A percentile compares a stretch with the other conserved stretches of the same genome.
Evolutionary conservation across 2,888 invertebrate species (phyloP).

Genomic region (Parapristionchus giblindavisi): DNA sequence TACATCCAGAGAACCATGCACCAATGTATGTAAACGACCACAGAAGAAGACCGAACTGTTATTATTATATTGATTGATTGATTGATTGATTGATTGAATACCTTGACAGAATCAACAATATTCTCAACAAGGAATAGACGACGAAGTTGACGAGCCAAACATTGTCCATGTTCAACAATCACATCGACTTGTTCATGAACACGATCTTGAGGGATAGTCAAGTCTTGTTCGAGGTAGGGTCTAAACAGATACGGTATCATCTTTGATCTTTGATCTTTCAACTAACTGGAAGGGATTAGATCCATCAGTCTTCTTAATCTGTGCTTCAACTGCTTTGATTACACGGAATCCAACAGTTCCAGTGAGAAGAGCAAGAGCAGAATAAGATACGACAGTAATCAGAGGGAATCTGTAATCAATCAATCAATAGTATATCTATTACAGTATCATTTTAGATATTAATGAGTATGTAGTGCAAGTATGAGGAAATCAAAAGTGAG

Average conservation of each 20-base stretch:
- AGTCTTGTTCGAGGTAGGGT: slow-evolving; percentile 83
- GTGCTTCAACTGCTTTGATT: slow-evolving; percentile 59
- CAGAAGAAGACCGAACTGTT: slow-evolving; percentile 91
- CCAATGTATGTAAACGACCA: slow-evolving; percentile 98
- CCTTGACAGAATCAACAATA: slow-evolving; percentile 82
- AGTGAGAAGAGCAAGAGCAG: slow-evolving; percentile 84
- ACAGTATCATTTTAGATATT: no score
- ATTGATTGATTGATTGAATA: no score
- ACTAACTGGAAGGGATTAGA: slow-evolving; percentile 97
- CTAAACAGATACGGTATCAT: slow-evolving; percentile 52
- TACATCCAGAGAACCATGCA: slow-evolving; percentile 99
- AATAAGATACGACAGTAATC: slow-evolving; percentile 83
- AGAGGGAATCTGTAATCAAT: slow-evolving; percentile 53
- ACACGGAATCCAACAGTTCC: slow-evolving; percentile 88
- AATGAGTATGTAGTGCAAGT: no score
- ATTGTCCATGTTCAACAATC: slow-evolving; percentile 87
- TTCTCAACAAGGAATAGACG: slow-evolving; percentile 95
- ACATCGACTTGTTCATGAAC: slow-evolving; percentile 87
- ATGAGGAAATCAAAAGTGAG: no score
- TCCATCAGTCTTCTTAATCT: slow-evolving; percentile 85
- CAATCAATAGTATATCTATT: no score
- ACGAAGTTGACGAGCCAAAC: slow-evolving; percentile 83
- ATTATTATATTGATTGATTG: slow-evolving; percentile 38
- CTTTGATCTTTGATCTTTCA: background rate
- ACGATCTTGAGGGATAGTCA: slow-evolving; percentile 88